phyloP scores from a whole-genome alignment of 2,113 vertebrate genomes.

The Hippoglossus stenolepis region DNA sequence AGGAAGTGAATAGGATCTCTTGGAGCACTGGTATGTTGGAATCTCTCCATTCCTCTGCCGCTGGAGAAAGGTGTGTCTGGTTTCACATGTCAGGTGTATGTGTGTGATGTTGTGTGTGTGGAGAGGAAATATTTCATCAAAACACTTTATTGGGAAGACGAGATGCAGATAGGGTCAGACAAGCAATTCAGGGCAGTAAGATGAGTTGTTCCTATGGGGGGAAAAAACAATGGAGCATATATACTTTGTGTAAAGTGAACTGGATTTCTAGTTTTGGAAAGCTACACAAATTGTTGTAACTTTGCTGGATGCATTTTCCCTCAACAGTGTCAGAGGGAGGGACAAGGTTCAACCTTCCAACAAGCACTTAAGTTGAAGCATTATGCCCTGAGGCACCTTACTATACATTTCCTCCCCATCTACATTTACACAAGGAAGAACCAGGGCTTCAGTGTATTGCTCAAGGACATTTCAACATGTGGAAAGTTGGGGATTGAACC shows the following conservation, averaged over 20 bases:
- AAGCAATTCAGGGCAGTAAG: no score
- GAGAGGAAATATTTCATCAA: slow-evolving; percentile 18
- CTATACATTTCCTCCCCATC: not conserved
- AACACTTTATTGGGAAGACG: slow-evolving; percentile 10
- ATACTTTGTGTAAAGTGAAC: not conserved
- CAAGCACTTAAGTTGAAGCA: not conserved
- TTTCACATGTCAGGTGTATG: slow-evolving; percentile 58
- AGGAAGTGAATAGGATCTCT: slow-evolving; percentile 54
- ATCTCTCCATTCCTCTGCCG: slow-evolving; percentile 38
- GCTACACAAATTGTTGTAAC: no score
- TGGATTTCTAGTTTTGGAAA: not conserved
- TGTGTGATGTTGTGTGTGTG: not conserved
- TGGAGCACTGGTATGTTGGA: slow-evolving; percentile 54
- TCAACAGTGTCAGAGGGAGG: no score
- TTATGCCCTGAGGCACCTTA: not conserved
- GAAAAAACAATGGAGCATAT: no score
- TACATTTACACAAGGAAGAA: not conserved
- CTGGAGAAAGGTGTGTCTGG: slow-evolving; percentile 65
- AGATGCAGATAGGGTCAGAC: not conserved
- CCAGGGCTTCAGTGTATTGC: not conserved
- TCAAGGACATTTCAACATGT: not conserved
- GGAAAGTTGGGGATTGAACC: slow-evolving; percentile 11
- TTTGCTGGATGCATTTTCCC: not conserved
- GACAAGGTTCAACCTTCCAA: not conserved
- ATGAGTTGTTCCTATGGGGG: no score